These are phyloP conservation scores for Eristalinus aeneus DNA, from an alignment of 2,888 invertebrate genomes.

Conservation along the genomic window DNA sequence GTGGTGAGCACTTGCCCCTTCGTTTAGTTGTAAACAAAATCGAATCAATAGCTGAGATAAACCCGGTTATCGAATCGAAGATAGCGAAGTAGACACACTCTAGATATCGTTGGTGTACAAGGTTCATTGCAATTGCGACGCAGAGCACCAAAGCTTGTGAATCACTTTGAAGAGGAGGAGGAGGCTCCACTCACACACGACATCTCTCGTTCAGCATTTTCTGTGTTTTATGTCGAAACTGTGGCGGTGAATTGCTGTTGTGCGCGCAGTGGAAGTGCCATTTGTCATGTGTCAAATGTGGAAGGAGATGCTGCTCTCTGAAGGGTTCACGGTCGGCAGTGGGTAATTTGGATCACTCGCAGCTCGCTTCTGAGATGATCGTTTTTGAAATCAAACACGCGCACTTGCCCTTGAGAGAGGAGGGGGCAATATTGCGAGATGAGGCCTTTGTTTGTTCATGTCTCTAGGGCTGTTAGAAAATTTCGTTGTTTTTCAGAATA, in stretches of 20 bases:
- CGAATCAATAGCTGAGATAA: slow-evolving; percentile 7
- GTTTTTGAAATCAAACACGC: not conserved
- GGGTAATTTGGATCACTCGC: slow-evolving; percentile 1
- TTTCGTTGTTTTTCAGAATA: not conserved
- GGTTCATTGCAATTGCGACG: slow-evolving; percentile 21
- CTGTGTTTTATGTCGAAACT: slow-evolving; percentile 35
- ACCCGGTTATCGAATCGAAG: slow-evolving; percentile 37
- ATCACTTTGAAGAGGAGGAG: slow-evolving; percentile 23
- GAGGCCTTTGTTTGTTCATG: not conserved
- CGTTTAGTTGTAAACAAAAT: slow-evolving; percentile 34
- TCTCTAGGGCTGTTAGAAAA: not conserved
- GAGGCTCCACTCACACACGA: not conserved
- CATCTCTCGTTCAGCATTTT: not conserved
- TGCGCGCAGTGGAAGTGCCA: slow-evolving; percentile 41
- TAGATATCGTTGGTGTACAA: slow-evolving; percentile 16
- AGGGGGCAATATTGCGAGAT: not conserved
- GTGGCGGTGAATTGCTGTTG: slow-evolving; percentile 8
- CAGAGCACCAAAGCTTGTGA: slow-evolving; percentile 13
- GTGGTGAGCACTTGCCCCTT: slow-evolving; percentile 54
- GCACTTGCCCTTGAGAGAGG: slow-evolving; percentile 43
- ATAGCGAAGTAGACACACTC: slow-evolving; percentile 7
- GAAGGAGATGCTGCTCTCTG: slow-evolving; percentile 22
- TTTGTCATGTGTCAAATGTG: slow-evolving; percentile 59
- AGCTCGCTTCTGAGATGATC: not conserved
- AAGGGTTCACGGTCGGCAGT: slow-evolving; percentile 36